Base-by-base conservation (phyloP, 2,888 invertebrate genomes). In the Sarcophaga carnaria region DNA sequence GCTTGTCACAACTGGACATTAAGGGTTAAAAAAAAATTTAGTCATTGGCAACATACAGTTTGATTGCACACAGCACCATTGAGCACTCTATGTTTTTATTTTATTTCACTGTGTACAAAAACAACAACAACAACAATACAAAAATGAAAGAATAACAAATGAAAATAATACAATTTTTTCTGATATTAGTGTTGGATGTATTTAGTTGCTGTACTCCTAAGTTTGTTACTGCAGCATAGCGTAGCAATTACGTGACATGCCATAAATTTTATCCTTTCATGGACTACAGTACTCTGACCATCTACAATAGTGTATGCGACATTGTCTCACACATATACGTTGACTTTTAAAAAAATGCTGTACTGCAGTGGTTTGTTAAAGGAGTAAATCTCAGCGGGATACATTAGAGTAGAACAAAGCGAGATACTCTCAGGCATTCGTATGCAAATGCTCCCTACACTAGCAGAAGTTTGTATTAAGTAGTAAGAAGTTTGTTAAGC, bases 231-330 rank as follows among this genome's bases (percentile, higher is more conserved):
- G 88, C 82, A 88, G 89, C 90, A 90, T 90, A 91, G 90, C 90
- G 90, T 90, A 84, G 90, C 92, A 91, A 92, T 92, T 91, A 91
- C 90, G 89, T 89, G 90, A 88, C 88, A 90, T 86, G 85, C 88
- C 92, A 90, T 92, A 92, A 91, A 92, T 92, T 90, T 83, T 90
- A 90, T 90, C 90, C 91, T 90, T 90, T 90, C 84, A 89, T 88
- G 89, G 81, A 63, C 84, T 60, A 84, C 71, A 84, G 72, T 22
- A 80, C 27, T 78, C 27, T 81, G 75, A 60, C 81, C 83, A 70
- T 60, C 5, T 64, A 54, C 25, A 76, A 71, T 70, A 69, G 17
- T 17, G n/a, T 45, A 70, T 70, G 47, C 69, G 59, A 64, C 71
- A 70, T 37, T 64, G 37, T 25, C 60, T 67, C 17, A 59, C 8